phyloP scores from a whole-genome alignment of 2,888 invertebrate species.

The Cheilosia variabilis region DNA sequence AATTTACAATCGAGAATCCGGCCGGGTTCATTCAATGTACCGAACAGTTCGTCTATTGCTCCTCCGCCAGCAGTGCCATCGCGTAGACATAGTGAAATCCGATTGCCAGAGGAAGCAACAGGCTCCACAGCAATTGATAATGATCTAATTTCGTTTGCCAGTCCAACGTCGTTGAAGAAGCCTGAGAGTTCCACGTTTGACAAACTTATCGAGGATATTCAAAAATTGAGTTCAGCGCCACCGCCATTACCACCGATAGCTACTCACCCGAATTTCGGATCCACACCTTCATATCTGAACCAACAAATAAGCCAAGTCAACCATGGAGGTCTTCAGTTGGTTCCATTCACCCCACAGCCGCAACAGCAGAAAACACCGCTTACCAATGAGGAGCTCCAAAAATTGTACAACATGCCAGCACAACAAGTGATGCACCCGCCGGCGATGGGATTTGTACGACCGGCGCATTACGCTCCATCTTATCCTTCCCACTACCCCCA shows the following conservation, averaged over 20 bases:
- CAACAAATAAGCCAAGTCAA: constrained; percentile 53
- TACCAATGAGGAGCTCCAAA: constrained; percentile 81
- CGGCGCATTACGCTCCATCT: constrained; percentile 63
- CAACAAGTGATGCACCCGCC: constrained; percentile 75
- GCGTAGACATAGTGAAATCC: constrained; percentile 76
- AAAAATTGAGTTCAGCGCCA: constrained; percentile 81
- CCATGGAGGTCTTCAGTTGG: constrained; percentile 79
- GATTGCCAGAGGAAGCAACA: constrained; percentile 72
- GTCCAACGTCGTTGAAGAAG: constrained; percentile 85
- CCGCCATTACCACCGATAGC: constrained; percentile 79
- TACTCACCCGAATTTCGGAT: constrained; percentile 75
- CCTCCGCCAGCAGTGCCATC: constrained; percentile 83
- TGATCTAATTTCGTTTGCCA: constrained; percentile 89
- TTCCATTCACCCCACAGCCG: constrained; percentile 79
- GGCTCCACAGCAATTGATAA: constrained; percentile 80
- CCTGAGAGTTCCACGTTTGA: constrained; percentile 86
- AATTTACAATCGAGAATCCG: constrained; percentile 83
- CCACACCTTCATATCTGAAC: constrained; percentile 49
- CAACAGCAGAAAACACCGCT: constrained; percentile 81
- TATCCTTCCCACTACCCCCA: constrained; percentile 59
- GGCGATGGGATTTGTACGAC: constrained; percentile 47
- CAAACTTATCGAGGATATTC: constrained; percentile 86
- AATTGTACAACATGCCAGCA: constrained; percentile 81
- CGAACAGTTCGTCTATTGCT: constrained; percentile 82
- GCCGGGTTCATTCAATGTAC: constrained; percentile 85